phyloP scores from a whole-genome alignment of 2,113 vertebrate species.

The Myrmecophaga tridactyla region DNA sequence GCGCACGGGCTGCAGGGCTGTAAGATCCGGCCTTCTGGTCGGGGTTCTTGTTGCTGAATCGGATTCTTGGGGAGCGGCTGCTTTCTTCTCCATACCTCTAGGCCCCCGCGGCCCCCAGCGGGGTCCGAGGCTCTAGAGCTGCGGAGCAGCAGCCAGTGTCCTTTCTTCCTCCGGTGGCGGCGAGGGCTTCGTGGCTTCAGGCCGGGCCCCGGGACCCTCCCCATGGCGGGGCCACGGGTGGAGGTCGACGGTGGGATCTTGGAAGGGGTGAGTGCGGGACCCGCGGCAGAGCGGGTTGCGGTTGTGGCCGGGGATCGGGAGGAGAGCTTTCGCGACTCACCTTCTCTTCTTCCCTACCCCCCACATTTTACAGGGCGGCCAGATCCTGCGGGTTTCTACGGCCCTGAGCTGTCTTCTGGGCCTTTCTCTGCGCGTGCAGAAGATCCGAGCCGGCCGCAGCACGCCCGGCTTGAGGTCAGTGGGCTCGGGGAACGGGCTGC shows the following conservation, averaged over 20 bases:
- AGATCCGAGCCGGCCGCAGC: constrained; percentile 95
- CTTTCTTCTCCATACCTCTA: fast-evolving
- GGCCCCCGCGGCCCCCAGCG: fast-evolving
- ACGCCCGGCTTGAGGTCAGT: constrained; percentile 93
- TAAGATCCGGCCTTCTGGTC: fast-evolving
- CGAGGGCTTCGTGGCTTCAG: not conserved
- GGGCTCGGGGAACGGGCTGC: fast-evolving
- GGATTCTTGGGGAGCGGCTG: fast-evolving
- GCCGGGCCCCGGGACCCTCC: not conserved
- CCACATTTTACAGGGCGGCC: constrained; percentile 89
- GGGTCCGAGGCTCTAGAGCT: not conserved
- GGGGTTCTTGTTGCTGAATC: fast-evolving
- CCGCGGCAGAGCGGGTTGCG: not conserved
- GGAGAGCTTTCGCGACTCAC: not conserved
- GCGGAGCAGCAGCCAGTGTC: fast-evolving
- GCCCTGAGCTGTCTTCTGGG: constrained; percentile 93
- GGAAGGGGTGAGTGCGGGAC: constrained; percentile 91
- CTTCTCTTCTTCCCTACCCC: not conserved
- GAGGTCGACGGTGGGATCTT: constrained; percentile 94
- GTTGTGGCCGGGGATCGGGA: not conserved
- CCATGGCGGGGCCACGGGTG: constrained; percentile 79
- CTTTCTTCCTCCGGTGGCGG: not conserved
- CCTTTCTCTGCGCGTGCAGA: constrained; percentile 87
- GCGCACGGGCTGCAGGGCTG: not conserved
- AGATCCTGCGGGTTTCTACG: constrained; percentile 92